These are phyloP conservation scores for Argya squamiceps DNA, from an alignment of 2,797 vertebrate species.

Conservation along the genomic window DNA sequence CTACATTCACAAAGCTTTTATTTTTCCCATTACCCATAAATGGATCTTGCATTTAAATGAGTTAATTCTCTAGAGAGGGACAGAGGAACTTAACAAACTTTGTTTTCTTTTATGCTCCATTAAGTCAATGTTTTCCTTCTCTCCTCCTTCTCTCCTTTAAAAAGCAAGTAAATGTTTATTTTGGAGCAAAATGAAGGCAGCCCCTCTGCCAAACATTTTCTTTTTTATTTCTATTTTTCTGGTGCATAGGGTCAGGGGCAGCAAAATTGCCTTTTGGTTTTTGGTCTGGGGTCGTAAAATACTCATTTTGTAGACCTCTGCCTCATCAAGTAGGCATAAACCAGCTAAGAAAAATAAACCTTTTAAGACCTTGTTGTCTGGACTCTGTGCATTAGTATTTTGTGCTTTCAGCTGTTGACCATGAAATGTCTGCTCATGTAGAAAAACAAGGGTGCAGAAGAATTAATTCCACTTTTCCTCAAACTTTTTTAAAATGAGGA, in stretches of 20 bases:
- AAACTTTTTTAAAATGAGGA: neutral
- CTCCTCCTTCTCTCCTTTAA: neutral
- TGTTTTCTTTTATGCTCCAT: neutral
- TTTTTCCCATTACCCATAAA: neutral
- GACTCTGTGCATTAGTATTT: neutral
- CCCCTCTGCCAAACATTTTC: neutral
- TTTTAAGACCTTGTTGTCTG: neutral
- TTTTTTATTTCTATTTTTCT: neutral
- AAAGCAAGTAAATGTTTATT: conserved; percentile 17
- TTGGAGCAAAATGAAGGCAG: neutral
- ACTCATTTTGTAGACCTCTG: neutral
- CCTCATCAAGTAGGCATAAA: neutral
- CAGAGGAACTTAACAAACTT: neutral
- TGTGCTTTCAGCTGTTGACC: neutral
- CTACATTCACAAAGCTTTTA: neutral
- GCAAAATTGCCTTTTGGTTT: neutral
- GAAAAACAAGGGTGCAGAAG: neutral
- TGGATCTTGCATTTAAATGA: neutral
- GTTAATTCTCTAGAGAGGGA: neutral
- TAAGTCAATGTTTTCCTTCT: neutral
- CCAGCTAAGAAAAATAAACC: neutral
- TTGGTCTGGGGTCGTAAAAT: neutral
- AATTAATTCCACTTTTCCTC: neutral
- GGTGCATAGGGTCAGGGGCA: neutral
- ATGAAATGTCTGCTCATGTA: neutral